These are phyloP conservation scores for Neofelis nebulosa DNA, from an alignment of 2,113 vertebrate species.

Conservation along the genomic window DNA sequence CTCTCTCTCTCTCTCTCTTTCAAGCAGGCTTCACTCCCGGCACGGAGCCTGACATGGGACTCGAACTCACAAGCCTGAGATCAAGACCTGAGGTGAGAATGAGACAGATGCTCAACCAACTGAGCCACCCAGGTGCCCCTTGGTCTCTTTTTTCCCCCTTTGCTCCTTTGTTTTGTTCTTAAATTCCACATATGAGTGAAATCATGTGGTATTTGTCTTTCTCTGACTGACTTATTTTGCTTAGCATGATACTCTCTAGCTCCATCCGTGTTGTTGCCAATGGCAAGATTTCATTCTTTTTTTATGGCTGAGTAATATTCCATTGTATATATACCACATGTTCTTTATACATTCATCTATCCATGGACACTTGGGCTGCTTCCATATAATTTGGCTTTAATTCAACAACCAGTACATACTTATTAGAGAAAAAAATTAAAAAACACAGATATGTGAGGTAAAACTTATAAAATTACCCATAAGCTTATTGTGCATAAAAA, in stretches of 20 bases:
- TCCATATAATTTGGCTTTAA: background rate
- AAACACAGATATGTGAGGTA: background rate
- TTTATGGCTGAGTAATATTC: background rate
- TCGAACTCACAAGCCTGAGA: too few relatives aligned
- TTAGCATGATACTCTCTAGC: background rate
- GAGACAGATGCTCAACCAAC: too few relatives aligned
- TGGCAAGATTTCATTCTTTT: background rate
- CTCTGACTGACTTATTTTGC: background rate
- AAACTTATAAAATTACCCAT: background rate
- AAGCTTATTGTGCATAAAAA: background rate
- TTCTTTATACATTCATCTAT: background rate
- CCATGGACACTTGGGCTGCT: background rate
- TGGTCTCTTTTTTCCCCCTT: background rate
- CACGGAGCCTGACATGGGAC: too few relatives aligned
- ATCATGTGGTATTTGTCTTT: background rate
- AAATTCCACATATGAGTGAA: background rate
- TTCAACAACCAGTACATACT: background rate
- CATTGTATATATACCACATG: background rate
- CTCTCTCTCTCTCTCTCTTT: background rate
- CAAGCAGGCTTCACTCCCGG: too few relatives aligned
- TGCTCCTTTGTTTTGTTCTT: background rate
- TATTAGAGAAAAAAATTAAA: background rate
- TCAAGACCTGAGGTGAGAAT: too few relatives aligned
- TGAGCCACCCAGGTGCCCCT: too few relatives aligned
- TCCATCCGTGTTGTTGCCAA: background rate